Conservation (phyloP, 2,797 vertebrate genomes). For the Lacerta bilineata region DNA sequence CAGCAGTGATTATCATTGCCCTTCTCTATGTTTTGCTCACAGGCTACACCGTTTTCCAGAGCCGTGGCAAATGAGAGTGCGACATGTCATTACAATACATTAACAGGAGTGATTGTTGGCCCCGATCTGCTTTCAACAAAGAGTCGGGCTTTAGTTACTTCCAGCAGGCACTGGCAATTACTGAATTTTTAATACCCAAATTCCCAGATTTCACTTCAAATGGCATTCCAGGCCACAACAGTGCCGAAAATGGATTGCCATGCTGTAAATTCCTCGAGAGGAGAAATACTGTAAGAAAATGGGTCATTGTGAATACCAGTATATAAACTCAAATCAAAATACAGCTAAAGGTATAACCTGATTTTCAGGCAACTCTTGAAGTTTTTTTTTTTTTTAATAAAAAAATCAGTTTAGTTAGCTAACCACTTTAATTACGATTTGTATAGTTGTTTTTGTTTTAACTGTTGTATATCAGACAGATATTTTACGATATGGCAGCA, state of each 20-base stretch:
- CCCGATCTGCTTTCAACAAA: constrained; percentile 58
- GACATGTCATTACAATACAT: constrained; percentile 48
- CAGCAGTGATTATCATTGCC: constrained; percentile 20
- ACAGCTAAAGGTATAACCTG: constrained; percentile 21
- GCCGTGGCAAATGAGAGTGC: constrained; percentile 1
- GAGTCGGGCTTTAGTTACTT: constrained; percentile 52
- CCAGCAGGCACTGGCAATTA: constrained; percentile 43
- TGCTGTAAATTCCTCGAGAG: constrained; percentile 25
- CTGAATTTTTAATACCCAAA: constrained; percentile 39
- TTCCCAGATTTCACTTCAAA: constrained; percentile 40
- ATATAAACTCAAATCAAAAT: constrained; percentile 22
- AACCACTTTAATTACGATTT: no score
- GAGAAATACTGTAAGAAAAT: constrained; percentile 16
- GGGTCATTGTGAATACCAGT: neutral
- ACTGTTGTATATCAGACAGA: no score
- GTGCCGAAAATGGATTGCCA: constrained; percentile 46
- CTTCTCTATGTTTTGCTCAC: constrained; percentile 38
- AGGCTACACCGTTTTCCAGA: neutral
- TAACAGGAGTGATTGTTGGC: constrained; percentile 62
- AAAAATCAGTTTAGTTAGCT: no score
- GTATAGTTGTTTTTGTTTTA: no score
- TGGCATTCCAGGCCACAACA: constrained; percentile 54
- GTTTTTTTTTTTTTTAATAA: no score
- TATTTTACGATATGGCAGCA: no score
- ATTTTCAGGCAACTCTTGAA: no score